Percentiles rank a stretch among this genome's conserved stretches.
Conservation (phyloP, 2,797 vertebrate species). For the Eremophila alpestris region DNA sequence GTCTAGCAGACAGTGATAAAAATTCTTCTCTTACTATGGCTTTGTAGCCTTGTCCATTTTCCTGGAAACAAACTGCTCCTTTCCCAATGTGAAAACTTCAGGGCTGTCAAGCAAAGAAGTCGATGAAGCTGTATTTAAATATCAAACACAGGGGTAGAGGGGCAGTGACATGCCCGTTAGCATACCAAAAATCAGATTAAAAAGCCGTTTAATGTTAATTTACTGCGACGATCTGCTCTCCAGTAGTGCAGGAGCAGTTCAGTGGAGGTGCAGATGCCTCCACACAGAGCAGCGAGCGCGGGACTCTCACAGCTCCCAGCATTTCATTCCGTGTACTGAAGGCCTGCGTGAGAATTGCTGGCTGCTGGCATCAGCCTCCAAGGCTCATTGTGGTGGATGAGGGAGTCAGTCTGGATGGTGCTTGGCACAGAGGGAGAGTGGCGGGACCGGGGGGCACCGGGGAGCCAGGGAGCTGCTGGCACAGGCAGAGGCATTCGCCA, state of each 20-base stretch:
- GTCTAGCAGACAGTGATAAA: not conserved
- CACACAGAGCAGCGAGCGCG: not conserved
- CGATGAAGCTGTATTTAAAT: conserved; percentile 6
- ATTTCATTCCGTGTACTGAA: conserved; percentile 20
- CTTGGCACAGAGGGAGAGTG: conserved; percentile 59
- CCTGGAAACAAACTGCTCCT: not conserved
- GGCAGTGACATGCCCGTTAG: not conserved
- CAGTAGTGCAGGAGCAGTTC: not conserved
- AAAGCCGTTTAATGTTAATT: conserved; percentile 16
- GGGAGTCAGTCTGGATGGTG: conserved; percentile 65
- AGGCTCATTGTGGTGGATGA: conserved; percentile 68
- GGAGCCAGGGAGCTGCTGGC: conserved; percentile 54
- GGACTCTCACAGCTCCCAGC: not conserved
- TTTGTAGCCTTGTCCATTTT: not conserved
- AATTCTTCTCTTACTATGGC: not conserved
- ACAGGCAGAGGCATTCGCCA: conserved; percentile 42
- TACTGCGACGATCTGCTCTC: conserved; percentile 18
- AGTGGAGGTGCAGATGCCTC: not conserved
- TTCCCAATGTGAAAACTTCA: not conserved
- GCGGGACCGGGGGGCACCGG: conserved; percentile 3
- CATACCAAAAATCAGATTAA: conserved; percentile 11
- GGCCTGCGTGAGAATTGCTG: conserved; percentile 56
- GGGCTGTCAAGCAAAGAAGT: not conserved
- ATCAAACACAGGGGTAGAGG: conserved; percentile 18
- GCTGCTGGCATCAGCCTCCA: conserved; percentile 63